Base-by-base conservation (phyloP, 2,888 invertebrate genomes). In the Melitaea athalia region DNA sequence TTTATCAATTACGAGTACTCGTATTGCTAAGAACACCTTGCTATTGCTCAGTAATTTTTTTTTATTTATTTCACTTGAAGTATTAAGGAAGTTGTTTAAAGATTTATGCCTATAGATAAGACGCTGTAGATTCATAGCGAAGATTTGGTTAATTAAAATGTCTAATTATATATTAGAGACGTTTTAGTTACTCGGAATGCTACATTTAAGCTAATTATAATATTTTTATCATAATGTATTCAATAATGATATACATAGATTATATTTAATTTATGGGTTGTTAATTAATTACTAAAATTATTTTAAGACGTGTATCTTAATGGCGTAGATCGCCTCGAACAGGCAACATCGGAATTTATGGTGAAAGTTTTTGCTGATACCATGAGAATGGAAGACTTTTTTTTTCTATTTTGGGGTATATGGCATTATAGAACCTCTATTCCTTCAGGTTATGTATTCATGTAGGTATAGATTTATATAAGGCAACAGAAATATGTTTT, bases 201-300 rank as follows among this genome's bases (percentile, higher is more conserved):
- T 15, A 49, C 47, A 49, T 49, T 45, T 49, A 49, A n/a, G 14
- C n/a, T 49, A 14, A 49, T 49, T 49, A 49, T n/a, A n/a, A 45
- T 3, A 11, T 6, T n/a, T 49, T 14, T 49, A 49, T 49, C 45
- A 49, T 49, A 49, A 49, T 49, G 3, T n/a, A 49, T 49, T 49
- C n/a, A 49, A 49, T 49, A n/a, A 49, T 49, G 14, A 49, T 11
- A 14, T 12, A 12, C 11, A 14, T 45, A 45, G 4, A 45, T 12
- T 45, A 14, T 14, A 14, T 45, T 45, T 45, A 45, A 14, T 45
- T 8, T 45, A 45, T 45, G 11, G 45, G 45, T 45, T 45, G 14
- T 45, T 45, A 45, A 45, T 45, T 11, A 14, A 45, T 24, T 24
- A 24, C 24, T 45, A 45, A 38, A 38, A 38, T 38, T 38, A 38